These are phyloP conservation scores for Drosophila infuscata DNA, from an alignment of 2,888 invertebrate species.

Conservation along the genomic window DNA sequence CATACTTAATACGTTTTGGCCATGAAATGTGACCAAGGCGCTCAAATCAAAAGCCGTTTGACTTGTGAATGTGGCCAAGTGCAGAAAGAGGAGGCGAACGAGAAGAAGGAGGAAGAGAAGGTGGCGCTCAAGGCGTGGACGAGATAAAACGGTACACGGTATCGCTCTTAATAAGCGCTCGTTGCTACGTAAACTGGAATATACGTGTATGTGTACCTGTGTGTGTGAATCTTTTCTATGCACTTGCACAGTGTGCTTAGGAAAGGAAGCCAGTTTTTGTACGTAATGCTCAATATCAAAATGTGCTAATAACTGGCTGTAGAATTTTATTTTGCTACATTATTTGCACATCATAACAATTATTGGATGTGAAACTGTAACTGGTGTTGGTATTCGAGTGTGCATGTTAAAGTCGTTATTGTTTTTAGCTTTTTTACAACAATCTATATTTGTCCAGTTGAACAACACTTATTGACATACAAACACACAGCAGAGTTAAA, in stretches of 20 bases:
- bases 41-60: conserved; percentile 60
- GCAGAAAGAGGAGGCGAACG: neutral
- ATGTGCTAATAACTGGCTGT: conserved; percentile 48
- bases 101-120: neutral
- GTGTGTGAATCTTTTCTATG: conserved; percentile 4
- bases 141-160: conserved; percentile 50
- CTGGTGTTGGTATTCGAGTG: conserved; percentile 20
- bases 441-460: conserved; percentile 57
- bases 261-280: conserved; percentile 42
- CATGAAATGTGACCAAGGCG: conserved; percentile 59
- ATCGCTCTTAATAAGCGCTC: conserved; percentile 30
- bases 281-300: conserved; percentile 35
- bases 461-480: conserved; percentile 70
- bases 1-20: conserved; percentile 52
- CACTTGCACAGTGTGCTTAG: conserved; percentile 8
- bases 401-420: conserved; percentile 31
- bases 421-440: conserved; percentile 36
- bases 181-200: conserved; percentile 46
- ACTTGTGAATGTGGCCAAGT: conserved; percentile 30
- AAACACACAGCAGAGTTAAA: conserved; percentile 23
- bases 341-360: conserved; percentile 75
- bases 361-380: conserved; percentile 30
- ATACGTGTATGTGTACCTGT: conserved; percentile 18
- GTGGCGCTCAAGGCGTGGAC: conserved; percentile 28
- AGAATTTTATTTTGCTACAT: conserved; percentile 30